phyloP scores from a whole-genome alignment of 2,888 invertebrate genomes.

The Sminthurinus aureus region DNA sequence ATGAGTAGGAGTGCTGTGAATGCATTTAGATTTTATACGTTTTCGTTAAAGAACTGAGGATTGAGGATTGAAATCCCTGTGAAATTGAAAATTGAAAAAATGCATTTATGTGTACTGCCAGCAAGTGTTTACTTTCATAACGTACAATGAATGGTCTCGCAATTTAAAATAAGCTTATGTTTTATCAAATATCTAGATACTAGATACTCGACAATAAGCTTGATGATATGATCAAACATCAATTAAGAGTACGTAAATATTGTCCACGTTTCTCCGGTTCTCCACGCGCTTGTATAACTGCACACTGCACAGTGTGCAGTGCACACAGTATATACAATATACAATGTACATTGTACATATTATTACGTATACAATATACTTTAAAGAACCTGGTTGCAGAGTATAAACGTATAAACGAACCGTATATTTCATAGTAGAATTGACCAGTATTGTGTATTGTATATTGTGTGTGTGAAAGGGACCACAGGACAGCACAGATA shows the following conservation, averaged over 20 bases:
- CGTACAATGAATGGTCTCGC: not conserved
- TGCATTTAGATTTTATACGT: too few species aligned
- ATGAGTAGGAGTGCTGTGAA: too few species aligned
- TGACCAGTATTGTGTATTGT: not conserved
- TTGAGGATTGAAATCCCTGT: too few species aligned
- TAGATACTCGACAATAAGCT: not conserved
- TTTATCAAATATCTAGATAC: not conserved
- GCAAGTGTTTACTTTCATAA: too few species aligned
- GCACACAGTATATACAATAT: not conserved
- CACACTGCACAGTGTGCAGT: not conserved
- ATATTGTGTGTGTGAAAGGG: not conserved
- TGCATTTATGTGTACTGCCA: too few species aligned
- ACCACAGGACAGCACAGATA: not conserved
- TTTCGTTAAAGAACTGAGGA: too few species aligned
- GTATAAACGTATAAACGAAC: too few species aligned
- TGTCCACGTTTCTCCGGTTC: not conserved
- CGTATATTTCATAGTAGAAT: not conserved
- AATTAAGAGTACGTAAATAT: conserved; percentile 7
- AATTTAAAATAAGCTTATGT: not conserved
- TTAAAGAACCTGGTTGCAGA: too few species aligned
- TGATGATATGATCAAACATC: conserved; percentile 3
- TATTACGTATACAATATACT: too few species aligned
- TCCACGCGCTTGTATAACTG: conserved; percentile 2
- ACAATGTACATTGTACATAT: not conserved
- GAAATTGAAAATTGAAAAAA: too few species aligned